phyloP scores from a whole-genome alignment of 2,113 vertebrate genomes.

The Datnioides undecimradiatus region DNA sequence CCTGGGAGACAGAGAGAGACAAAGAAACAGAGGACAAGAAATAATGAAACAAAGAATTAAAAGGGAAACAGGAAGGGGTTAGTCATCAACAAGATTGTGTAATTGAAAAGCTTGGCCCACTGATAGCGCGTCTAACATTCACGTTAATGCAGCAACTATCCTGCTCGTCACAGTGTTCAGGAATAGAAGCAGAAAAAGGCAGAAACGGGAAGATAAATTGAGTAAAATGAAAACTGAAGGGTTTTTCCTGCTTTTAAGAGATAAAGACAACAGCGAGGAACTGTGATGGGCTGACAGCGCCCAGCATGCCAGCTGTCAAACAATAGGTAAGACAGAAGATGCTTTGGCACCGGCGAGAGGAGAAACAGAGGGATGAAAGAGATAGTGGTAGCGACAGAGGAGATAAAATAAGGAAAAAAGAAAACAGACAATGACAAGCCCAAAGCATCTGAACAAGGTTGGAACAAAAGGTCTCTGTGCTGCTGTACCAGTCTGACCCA shows the following conservation, averaged over 20 bases:
- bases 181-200: background rate
- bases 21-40: conserved; percentile 18
- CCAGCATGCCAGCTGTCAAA: conserved; percentile 58
- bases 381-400: conserved; percentile 19
- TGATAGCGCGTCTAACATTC: conserved; percentile 23
- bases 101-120: conserved; percentile 21
- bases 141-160: background rate
- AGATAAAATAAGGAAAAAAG: conserved; percentile 22
- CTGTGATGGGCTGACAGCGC: conserved; percentile 43
- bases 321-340: conserved; percentile 46
- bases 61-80: conserved; percentile 51
- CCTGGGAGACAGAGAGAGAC: conserved; percentile 81
- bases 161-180: background rate
- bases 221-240: conserved; percentile 35
- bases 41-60: conserved; percentile 40
- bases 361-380: conserved; percentile 46
- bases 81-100: conserved; percentile 52
- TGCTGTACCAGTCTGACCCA: conserved; percentile 57
- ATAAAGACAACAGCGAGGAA: conserved; percentile 42
- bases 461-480: conserved; percentile 64
- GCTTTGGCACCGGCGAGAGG: conserved; percentile 45
- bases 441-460: conserved; percentile 17
- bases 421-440: conserved; percentile 61
- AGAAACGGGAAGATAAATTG: conserved; percentile 18
- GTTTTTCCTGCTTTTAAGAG: conserved; percentile 47